These are phyloP conservation scores for Sebastes schlegelii DNA, from an alignment of 2,113 vertebrate species.

Conservation along the genomic window DNA sequence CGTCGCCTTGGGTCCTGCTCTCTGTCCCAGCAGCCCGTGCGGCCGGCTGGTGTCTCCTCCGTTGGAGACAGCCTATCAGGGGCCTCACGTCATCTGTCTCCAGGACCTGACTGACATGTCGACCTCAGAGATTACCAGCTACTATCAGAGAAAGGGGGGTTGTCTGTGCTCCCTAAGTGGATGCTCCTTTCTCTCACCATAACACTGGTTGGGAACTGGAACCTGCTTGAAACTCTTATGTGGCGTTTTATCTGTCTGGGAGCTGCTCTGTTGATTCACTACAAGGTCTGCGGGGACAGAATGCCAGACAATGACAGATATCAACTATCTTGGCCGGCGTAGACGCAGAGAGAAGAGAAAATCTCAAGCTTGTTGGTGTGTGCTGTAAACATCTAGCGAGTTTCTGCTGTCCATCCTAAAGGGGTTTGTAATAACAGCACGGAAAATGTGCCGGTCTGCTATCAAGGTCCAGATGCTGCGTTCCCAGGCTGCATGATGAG, in stretches of 20 bases:
- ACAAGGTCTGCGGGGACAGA: conserved; percentile 67
- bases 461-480: conserved; percentile 77
- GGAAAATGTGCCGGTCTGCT: conserved; percentile 42
- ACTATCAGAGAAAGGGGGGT: conserved; percentile 63
- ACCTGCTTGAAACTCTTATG: conserved; percentile 59
- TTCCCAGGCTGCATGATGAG: conserved; percentile 77
- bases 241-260: conserved; percentile 73
- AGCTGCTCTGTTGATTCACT: conserved; percentile 70
- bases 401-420: conserved; percentile 16
- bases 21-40: conserved; percentile 57
- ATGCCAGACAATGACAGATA: conserved; percentile 66
- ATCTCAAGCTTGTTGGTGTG: conserved; percentile 22
- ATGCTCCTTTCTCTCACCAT: conserved; percentile 70
- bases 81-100: conserved; percentile 82
- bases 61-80: conserved; percentile 82
- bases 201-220: conserved; percentile 59
- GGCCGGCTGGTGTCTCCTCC: conserved; percentile 67
- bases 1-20: conserved; percentile 68
- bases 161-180: conserved; percentile 69
- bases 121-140: conserved; percentile 77
- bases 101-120: conserved; percentile 72
- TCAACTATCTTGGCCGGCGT: conserved; percentile 48
- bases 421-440: conserved; percentile 29
- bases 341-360: conserved; percentile 30
- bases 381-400: conserved; percentile 45